A percentile compares a stretch with the other conserved stretches of the same genome.
phyloP scores from a whole-genome alignment of 2,888 invertebrate species.

The Leptinotarsa haldemani region DNA sequence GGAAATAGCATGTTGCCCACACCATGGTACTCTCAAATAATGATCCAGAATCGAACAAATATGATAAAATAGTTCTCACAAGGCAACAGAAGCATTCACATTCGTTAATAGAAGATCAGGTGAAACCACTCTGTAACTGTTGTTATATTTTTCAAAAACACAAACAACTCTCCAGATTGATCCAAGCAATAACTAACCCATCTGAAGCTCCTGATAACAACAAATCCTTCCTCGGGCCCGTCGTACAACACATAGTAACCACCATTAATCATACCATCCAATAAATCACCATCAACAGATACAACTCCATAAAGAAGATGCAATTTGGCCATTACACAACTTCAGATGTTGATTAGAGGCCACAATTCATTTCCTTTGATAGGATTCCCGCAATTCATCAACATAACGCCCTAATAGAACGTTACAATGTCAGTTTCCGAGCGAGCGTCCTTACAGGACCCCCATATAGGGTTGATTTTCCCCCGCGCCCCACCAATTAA shows the following conservation, averaged over 20 bases:
- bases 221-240: neutral
- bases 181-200: neutral
- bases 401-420: constrained; percentile 39
- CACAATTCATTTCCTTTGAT: constrained; percentile 39
- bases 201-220: neutral
- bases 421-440: constrained; percentile 32
- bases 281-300: constrained; percentile 33
- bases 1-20: too few species aligned
- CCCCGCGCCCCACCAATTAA: constrained; percentile 53
- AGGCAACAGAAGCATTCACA: too few species aligned
- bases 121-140: too few species aligned
- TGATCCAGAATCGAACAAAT: too few species aligned
- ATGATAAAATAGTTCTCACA: too few species aligned
- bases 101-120: too few species aligned
- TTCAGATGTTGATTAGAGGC: constrained; percentile 40
- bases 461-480: constrained; percentile 33
- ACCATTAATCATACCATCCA: constrained; percentile 20
- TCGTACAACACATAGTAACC: neutral
- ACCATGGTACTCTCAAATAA: too few species aligned
- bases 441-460: constrained; percentile 29
- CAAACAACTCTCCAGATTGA: neutral
- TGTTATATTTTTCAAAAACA: neutral
- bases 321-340: constrained; percentile 37
- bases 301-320: constrained; percentile 32
- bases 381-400: constrained; percentile 43